Evolutionary conservation across 2,888 invertebrate species (phyloP).

Genomic region (Xiphydria camelus): DNA sequence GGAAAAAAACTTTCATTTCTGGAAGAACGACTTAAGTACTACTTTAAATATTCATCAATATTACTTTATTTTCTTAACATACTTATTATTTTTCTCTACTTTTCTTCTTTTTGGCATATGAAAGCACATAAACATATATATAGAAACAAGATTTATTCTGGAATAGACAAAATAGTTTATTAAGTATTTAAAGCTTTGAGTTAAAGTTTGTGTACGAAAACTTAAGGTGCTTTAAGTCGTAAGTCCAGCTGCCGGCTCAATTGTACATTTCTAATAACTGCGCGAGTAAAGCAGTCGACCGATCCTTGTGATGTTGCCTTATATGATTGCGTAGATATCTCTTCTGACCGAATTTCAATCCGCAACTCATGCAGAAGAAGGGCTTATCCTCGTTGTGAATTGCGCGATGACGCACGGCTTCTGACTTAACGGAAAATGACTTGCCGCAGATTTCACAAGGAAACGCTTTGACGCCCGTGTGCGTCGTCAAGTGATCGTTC

Average conservation of each 20-base stretch:
- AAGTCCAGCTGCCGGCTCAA: no score
- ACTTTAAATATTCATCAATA: no score
- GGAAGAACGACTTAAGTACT: no score
- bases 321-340: conserved; percentile 59
- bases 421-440: conserved; percentile 58
- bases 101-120: no score
- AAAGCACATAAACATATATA: conserved; percentile 8
- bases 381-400: conserved; percentile 55
- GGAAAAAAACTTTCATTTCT: no score
- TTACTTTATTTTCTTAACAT: no score
- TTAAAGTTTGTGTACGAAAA: no score
- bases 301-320: conserved; percentile 31
- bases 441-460: conserved; percentile 60
- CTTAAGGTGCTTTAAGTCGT: no score
- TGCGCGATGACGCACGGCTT: conserved; percentile 60
- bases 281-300: conserved; percentile 15
- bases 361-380: conserved; percentile 55
- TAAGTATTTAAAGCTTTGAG: no score
- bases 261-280: conserved; percentile 19
- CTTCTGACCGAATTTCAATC: conserved; percentile 55
- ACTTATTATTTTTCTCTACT: no score
- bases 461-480: conserved; percentile 54
- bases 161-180: no score
- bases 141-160: no score
- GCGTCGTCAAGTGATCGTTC: conserved; percentile 57